Evolutionary conservation across 2,888 invertebrate genomes (phyloP), one percentile per base, ranked within the genome.

Genomic region (Idaea biselata): DNA sequence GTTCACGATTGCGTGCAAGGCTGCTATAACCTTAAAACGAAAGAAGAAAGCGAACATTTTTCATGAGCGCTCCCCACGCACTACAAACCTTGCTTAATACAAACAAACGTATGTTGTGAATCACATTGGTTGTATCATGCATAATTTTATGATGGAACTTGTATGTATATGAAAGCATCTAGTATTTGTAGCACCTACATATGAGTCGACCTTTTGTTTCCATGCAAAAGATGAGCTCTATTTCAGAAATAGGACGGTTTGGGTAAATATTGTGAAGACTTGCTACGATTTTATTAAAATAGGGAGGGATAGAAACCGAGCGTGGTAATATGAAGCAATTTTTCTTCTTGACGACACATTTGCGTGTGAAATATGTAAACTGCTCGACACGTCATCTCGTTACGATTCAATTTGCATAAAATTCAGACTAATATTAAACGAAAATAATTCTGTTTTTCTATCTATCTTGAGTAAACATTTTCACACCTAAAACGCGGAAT

Each of bases 1-100:
- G 61, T 17, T 64, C 58, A 58, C 61, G 68, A 63, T 70, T 63
- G 68, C 72, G 70, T 72, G 72, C 62, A 55, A 16, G 25, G 68
- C 60, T 60, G 65, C 67, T 61, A 69, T 72, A 69, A 70, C 58
- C 63, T 64, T 63, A 58, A 68, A 70, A 63, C 55, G 61, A 65
- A 66, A 58, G 63, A 67, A 70, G 67, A 64, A 65, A 66, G 64
- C 65, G 62, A 64, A 68, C 63, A 68, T 68, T 68, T 70, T 72
- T 72, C 70, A 68, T 64, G 62, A 64, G 61, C 62, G 65, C 61
- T 59, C 63, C 65, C 61, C 62, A 65, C 63, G 66, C 59, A 65
- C 60, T 60, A 67, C 65, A 68, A 68, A 67, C 60, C 62, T 62
- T 58, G 63, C 14, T 3, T 44, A 56, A 60, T 57, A 66, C 63